phyloP scores from a whole-genome alignment of 2,797 vertebrate genomes.

The Benthosema pterotum region DNA sequence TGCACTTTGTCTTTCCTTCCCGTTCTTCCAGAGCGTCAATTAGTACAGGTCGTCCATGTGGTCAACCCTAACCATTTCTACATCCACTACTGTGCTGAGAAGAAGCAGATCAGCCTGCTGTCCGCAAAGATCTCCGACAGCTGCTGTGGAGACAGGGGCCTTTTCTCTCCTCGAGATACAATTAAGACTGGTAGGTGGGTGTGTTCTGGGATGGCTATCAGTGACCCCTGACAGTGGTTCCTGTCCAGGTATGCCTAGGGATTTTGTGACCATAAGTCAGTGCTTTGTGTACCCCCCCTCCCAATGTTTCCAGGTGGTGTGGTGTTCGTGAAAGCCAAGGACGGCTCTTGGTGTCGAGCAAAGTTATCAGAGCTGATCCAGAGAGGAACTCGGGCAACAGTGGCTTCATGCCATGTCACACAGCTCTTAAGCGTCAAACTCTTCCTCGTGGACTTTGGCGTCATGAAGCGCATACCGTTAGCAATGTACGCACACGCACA shows the following conservation, averaged over 20 bases:
- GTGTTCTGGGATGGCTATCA: not conserved
- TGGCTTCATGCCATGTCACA: conserved; percentile 53
- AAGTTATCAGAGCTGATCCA: conserved; percentile 58
- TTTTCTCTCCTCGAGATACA: conserved; percentile 49
- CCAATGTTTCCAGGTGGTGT: conserved; percentile 53
- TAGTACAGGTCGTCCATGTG: conserved; percentile 74
- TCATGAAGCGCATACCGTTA: conserved; percentile 49
- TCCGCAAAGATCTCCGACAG: conserved; percentile 60
- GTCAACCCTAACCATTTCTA: conserved; percentile 80
- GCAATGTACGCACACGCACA: conserved; percentile 44
- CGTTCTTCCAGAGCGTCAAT: conserved; percentile 49
- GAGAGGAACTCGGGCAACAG: conserved; percentile 31
- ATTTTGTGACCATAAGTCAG: too few relatives aligned
- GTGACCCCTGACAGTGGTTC: too few relatives aligned
- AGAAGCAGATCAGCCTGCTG: conserved; percentile 40
- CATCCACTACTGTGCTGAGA: conserved; percentile 61
- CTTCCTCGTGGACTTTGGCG: conserved; percentile 71
- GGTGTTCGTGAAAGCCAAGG: conserved; percentile 64
- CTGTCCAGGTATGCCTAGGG: too few relatives aligned
- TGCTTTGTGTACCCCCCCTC: too few relatives aligned
- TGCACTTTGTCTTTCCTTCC: not conserved
- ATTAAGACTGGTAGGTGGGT: conserved; percentile 54
- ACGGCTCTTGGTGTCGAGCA: conserved; percentile 64
- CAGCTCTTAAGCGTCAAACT: conserved; percentile 56
- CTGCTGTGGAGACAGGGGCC: conserved; percentile 43